Base-by-base conservation (phyloP, 2,888 invertebrate genomes). In the Leucania comma region DNA sequence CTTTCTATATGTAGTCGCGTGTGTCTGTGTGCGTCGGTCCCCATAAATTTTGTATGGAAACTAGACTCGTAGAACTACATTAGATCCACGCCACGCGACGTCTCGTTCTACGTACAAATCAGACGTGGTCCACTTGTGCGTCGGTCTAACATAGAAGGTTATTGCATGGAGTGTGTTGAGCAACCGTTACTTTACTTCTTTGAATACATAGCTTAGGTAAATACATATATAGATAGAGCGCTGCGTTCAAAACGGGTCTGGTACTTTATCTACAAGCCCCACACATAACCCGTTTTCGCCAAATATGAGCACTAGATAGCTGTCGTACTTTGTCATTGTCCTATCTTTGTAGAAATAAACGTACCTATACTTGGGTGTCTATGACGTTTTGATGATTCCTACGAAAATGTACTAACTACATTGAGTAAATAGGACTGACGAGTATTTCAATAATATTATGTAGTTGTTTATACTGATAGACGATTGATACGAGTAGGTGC, bases 121-220 rank as follows among this genome's bases (percentile, higher is more conserved):
- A 29, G 29, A 4, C 29, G 29, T 4, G 29, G 29, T 29, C 29
- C 29, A 3, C 29, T 2, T 29, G 29, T 29, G 29, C 29, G 29
- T 29, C 29, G 29, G 29, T 29, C 4, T 29, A 29, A 29, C 4
- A 4, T 29, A 29, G 26, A 59, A 14, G 20, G 20, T 12, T n/a
- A 32, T 58, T 70, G 69, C 51, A 38, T 42, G 20, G n/a, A 67
- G 14, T 35, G 24, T 32, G 32, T 32, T 20, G 51, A 67, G 24
- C 17, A 67, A 54, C 67, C 68, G 54, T 71, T 71, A 70, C 26
- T 20, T 24, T 50, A n/a, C n/a, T n/a, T 14, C 24, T 51, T n/a
- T 58, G 17, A 50, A 14, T 42, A 42, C 17, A 42, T 42, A 42
- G 4, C 1, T 1, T 17, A 42, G 42, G 14, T 12, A 12, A 1